Evolutionary conservation across 2,888 invertebrate species (phyloP).

Genomic region (Perizoma affinitatum): DNA sequence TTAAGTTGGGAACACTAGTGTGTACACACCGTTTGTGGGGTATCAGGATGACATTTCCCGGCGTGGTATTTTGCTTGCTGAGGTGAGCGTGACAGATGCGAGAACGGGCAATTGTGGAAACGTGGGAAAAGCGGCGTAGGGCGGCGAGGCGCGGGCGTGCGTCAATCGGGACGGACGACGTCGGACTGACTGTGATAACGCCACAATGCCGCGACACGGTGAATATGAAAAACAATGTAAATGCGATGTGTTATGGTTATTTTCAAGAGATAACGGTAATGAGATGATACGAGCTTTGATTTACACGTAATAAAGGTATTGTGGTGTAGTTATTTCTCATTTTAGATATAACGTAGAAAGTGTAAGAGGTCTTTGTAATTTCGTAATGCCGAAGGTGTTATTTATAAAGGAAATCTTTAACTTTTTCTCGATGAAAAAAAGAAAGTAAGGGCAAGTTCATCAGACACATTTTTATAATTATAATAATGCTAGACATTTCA

Average conservation of each 20-base stretch:
- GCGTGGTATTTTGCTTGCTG: conserved; percentile 48
- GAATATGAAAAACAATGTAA: conserved; percentile 78
- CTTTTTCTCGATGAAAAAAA: neutral
- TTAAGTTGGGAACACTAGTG: conserved; percentile 59
- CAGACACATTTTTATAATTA: too few species aligned
- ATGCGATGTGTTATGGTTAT: conserved; percentile 59
- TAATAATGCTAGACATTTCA: too few species aligned
- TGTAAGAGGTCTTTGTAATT: conserved; percentile 5
- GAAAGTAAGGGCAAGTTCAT: neutral
- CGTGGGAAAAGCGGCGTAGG: conserved; percentile 48
- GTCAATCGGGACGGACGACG: conserved; percentile 58
- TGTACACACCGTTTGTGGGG: conserved; percentile 69
- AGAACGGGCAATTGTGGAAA: conserved; percentile 65
- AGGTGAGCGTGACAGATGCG: conserved; percentile 48
- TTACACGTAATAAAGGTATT: conserved; percentile 38
- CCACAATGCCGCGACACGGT: conserved; percentile 56
- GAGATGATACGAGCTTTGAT: conserved; percentile 43
- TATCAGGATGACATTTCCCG: conserved; percentile 72
- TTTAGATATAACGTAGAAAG: conserved; percentile 17
- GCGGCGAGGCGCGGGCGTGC: conserved; percentile 58
- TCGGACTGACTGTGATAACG: conserved; percentile 75
- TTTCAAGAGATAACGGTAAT: conserved; percentile 56
- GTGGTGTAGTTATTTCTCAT: conserved; percentile 33
- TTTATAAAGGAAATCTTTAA: neutral
- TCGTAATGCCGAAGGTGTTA: neutral